A percentile compares a stretch with the other conserved stretches of the same genome.
These are phyloP conservation scores for Clangula hyemalis DNA, from an alignment of 2,797 vertebrate genomes.

Conservation along the genomic window DNA sequence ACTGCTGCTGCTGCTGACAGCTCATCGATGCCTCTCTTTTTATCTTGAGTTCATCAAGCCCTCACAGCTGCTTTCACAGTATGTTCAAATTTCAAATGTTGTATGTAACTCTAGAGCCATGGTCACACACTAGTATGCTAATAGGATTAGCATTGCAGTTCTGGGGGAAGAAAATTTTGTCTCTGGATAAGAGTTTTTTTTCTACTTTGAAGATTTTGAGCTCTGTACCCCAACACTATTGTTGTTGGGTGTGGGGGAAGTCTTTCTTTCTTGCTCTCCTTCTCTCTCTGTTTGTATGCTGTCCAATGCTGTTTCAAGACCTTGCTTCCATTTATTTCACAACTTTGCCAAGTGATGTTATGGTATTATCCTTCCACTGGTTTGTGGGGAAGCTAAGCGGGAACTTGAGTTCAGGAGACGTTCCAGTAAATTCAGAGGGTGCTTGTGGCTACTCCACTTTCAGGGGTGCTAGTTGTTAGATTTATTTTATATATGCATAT, in stretches of 20 bases:
- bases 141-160: conserved; percentile 20
- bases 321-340: neutral
- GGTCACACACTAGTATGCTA: conserved; percentile 24
- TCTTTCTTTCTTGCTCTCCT: neutral
- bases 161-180: neutral
- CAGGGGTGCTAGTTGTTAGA: neutral
- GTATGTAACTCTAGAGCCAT: neutral
- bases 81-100: neutral
- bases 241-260: accelerated
- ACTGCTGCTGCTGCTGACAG: neutral
- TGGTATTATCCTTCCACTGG: neutral
- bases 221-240: neutral
- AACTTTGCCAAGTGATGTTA: neutral
- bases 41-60: neutral
- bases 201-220: neutral
- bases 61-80: conserved; percentile 9
- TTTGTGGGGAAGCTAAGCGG: neutral
- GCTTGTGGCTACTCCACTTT: neutral
- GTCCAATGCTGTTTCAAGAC: neutral
- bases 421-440: neutral
- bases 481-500: neutral
- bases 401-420: neutral
- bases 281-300: neutral
- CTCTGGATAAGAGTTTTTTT: conserved; percentile 12
- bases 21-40: neutral